Evolutionary conservation across 2,797 vertebrate species (phyloP).

Genomic region (Liasis olivaceus): DNA sequence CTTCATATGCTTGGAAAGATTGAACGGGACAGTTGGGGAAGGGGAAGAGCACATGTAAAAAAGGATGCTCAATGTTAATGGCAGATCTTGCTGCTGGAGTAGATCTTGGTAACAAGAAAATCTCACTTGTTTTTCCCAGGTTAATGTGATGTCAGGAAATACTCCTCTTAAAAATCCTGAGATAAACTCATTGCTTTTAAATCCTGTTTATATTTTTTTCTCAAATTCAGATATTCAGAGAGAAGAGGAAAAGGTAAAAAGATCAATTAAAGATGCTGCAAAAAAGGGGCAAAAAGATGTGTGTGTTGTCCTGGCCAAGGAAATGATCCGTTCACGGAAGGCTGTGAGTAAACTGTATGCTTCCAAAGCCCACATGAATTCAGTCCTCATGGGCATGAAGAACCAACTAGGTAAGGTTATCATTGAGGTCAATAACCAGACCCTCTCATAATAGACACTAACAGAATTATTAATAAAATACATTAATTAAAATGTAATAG

Average conservation of each 20-base stretch:
- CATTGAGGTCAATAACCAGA: not conserved
- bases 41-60: not conserved
- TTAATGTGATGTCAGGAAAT: not conserved
- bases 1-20: not conserved
- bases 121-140: not conserved
- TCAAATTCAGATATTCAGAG: conserved; percentile 88
- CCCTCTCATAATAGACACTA: too few relatives aligned
- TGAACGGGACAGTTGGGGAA: not conserved
- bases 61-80: not conserved
- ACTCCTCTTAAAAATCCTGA: not conserved
- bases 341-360: conserved; percentile 91
- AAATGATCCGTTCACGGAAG: conserved; percentile 90
- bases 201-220: conserved; percentile 15
- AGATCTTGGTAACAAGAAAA: not conserved
- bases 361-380: conserved; percentile 99
- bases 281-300: conserved; percentile 95
- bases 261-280: conserved; percentile 94
- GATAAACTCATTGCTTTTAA: not conserved
- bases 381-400: conserved; percentile 94
- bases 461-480: not conserved
- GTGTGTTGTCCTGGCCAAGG: conserved; percentile 92
- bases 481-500: not conserved
- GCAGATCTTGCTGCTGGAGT: not conserved
- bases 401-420: conserved; percentile 91
- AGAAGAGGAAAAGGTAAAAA: conserved; percentile 96